These are phyloP conservation scores for Dicrurus megarhynchus DNA, from an alignment of 2,113 vertebrate species.

Conservation along the genomic window DNA sequence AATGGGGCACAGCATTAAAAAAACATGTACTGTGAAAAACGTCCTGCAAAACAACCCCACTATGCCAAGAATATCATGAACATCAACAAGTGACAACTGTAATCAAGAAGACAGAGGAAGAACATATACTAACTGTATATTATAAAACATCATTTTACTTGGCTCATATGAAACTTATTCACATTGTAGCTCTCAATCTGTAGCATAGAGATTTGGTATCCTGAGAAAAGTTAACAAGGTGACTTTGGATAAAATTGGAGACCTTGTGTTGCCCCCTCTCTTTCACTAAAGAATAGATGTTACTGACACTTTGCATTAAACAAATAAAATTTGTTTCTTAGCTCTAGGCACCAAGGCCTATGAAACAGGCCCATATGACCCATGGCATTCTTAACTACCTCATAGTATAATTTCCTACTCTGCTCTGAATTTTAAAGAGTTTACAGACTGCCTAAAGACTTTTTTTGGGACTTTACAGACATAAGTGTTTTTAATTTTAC, in stretches of 20 bases:
- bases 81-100: not conserved
- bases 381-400: not conserved
- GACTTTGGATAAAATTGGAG: not conserved
- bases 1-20: not conserved
- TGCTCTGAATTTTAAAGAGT: not conserved
- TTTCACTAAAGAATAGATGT: not conserved
- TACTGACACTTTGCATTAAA: not conserved
- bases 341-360: not conserved
- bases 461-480: not conserved
- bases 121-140: not conserved
- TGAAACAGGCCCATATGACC: not conserved
- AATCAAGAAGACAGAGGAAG: not conserved
- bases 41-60: not conserved
- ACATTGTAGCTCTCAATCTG: not conserved
- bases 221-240: not conserved
- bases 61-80: not conserved
- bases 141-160: not conserved
- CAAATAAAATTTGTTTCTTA: not conserved
- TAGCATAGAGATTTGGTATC: not conserved
- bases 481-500: not conserved
- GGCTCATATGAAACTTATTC: not conserved
- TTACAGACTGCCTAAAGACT: not conserved
- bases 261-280: not conserved
- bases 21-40: not conserved
- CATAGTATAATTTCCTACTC: not conserved